phyloP scores from a whole-genome alignment of 2,797 vertebrate species.

The Anguilla pacifica region DNA sequence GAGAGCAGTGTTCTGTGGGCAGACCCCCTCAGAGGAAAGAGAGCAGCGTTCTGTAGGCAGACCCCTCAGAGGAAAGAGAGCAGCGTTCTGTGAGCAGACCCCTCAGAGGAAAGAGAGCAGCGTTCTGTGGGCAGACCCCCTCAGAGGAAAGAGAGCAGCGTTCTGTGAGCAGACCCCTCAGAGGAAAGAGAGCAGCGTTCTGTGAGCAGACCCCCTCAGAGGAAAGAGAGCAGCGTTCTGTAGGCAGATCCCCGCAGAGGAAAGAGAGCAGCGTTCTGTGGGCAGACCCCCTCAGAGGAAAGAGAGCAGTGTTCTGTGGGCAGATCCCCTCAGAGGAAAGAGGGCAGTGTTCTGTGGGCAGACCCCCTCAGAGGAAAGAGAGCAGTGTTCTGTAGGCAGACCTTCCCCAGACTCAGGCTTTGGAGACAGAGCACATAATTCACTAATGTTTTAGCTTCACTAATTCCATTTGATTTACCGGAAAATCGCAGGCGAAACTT shows the following conservation, averaged over 20 bases:
- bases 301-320: background rate
- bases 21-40: background rate
- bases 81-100: background rate
- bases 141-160: background rate
- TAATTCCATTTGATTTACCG: constrained; percentile 69
- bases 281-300: background rate
- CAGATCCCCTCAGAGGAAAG: background rate
- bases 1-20: background rate
- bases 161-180: too few relatives aligned
- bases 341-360: background rate
- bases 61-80: background rate
- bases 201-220: background rate
- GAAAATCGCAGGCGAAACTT: constrained; percentile 62
- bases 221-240: background rate
- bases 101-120: too few relatives aligned
- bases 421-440: constrained; percentile 56
- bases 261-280: background rate
- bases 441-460: constrained; percentile 62
- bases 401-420: constrained; percentile 32
- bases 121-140: too few relatives aligned
- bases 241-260: background rate
- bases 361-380: background rate
- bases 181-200: background rate
- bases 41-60: background rate
- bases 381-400: background rate